Conservation (phyloP, 2,888 invertebrate species). For the Anthrax anthrax region DNA sequence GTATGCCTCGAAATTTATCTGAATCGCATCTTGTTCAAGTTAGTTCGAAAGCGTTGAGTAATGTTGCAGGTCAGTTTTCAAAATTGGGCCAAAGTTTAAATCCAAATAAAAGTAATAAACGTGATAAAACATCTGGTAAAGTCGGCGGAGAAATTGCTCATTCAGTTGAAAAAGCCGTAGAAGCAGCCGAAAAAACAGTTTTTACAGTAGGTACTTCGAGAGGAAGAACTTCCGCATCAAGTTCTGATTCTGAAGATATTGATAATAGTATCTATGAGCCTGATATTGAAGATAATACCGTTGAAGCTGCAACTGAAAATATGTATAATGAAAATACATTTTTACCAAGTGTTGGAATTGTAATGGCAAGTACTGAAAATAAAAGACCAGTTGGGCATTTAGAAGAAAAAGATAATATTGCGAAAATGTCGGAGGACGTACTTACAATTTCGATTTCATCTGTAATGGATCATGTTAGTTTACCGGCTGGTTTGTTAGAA, state of each 20-base stretch:
- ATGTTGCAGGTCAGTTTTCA: slow-evolving; percentile 76
- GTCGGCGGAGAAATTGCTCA: slow-evolving; percentile 20
- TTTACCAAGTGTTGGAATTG: slow-evolving; percentile 50
- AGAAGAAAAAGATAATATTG: slow-evolving; percentile 34
- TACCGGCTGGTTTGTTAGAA: slow-evolving; percentile 30
- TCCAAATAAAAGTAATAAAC: slow-evolving; percentile 36
- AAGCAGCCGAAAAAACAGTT: slow-evolving; percentile 19
- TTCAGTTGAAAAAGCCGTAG: slow-evolving; percentile 20
- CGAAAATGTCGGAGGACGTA: slow-evolving; percentile 31
- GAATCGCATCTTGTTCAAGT: slow-evolving; percentile 74
- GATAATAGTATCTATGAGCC: slow-evolving; percentile 46
- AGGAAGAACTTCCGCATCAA: slow-evolving; percentile 29
- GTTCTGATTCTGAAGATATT: slow-evolving; percentile 47
- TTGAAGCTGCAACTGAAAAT: slow-evolving; percentile 16
- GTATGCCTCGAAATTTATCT: slow-evolving; percentile 62
- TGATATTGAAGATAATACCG: slow-evolving; percentile 22
- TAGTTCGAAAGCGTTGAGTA: slow-evolving; percentile 71
- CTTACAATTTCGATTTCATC: slow-evolving; percentile 32
- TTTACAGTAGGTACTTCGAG: slow-evolving; percentile 22
- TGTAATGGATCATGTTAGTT: slow-evolving; percentile 30
- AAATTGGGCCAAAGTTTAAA: slow-evolving; percentile 48
- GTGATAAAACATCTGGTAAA: slow-evolving; percentile 35
- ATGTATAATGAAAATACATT: slow-evolving; percentile 39
- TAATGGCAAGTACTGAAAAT: slow-evolving; percentile 35
- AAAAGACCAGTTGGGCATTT: slow-evolving; percentile 20